These are phyloP conservation scores for Scleropages formosus DNA, from an alignment of 2,797 vertebrate species.

Conservation along the genomic window DNA sequence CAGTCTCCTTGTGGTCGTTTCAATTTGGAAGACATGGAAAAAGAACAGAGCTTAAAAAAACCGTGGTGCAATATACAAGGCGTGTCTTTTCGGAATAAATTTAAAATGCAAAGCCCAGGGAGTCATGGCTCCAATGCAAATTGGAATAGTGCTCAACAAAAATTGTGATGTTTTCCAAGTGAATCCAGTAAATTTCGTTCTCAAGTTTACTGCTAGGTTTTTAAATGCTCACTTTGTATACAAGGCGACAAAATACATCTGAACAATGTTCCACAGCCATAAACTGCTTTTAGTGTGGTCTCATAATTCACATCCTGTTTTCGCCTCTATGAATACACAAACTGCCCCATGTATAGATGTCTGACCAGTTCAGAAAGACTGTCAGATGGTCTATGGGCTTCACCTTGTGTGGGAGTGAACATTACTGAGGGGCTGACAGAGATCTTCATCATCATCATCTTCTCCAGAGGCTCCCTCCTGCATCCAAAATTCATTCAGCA, in stretches of 20 bases:
- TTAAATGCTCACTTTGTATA: slow-evolving; percentile 58
- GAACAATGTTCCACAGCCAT: slow-evolving; percentile 59
- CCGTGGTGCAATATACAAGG: too few species aligned
- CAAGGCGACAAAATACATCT: slow-evolving; percentile 54
- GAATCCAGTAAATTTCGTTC: slow-evolving; percentile 56
- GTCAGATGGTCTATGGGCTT: slow-evolving; percentile 38
- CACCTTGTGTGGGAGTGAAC: slow-evolving; percentile 40
- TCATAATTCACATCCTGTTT: slow-evolving; percentile 66
- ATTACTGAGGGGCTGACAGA: slow-evolving; percentile 25
- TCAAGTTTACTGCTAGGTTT: slow-evolving; percentile 50
- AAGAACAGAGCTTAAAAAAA: too few species aligned
- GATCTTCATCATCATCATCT: slow-evolving; percentile 28
- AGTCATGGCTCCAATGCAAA: background rate
- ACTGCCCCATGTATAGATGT: slow-evolving; percentile 46
- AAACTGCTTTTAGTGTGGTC: slow-evolving; percentile 57
- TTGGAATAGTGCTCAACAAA: background rate
- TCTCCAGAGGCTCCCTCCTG: slow-evolving; percentile 31
- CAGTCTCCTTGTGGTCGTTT: too few species aligned
- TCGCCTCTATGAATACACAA: slow-evolving; percentile 49
- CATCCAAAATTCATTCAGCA: slow-evolving; percentile 26
- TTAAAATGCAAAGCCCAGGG: slow-evolving; percentile 5
- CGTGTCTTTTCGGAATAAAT: background rate
- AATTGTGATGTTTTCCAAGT: slow-evolving; percentile 47
- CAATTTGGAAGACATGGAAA: too few species aligned
- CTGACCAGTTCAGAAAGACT: slow-evolving; percentile 36